Percentiles rank a stretch among this genome's conserved stretches.
These are phyloP conservation scores for Nycticryphes semicollaris DNA, from an alignment of 2,113 vertebrate species.

Conservation along the genomic window DNA sequence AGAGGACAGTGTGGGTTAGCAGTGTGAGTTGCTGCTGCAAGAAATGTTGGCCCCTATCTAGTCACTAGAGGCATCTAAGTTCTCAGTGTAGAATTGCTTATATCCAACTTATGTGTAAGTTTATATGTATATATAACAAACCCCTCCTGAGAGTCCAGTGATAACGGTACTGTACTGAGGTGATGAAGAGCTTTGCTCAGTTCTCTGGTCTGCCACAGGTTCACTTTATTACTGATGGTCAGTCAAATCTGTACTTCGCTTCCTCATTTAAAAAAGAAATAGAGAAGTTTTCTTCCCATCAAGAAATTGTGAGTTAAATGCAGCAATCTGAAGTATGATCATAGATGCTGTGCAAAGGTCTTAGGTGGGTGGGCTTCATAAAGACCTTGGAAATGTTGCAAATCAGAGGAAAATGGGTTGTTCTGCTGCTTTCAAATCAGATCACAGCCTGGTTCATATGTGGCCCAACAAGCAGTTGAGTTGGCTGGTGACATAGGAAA, in stretches of 20 bases:
- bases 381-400: not conserved
- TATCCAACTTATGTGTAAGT: not conserved
- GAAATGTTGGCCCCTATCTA: not conserved
- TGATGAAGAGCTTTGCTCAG: not conserved
- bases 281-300: not conserved
- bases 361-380: not conserved
- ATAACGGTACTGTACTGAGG: not conserved
- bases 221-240: not conserved
- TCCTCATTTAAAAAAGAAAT: not conserved
- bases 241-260: not conserved
- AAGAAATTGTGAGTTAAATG: not conserved
- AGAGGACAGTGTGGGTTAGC: not conserved
- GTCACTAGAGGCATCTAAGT: not conserved
- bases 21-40: not conserved
- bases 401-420: not conserved
- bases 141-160: not conserved
- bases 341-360: not conserved
- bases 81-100: not conserved
- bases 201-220: not conserved
- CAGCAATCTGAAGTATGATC: not conserved
- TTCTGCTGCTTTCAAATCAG: not conserved
- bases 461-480: not conserved
- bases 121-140: not conserved
- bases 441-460: rapidly evolving
- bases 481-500: not conserved